phyloP scores from a whole-genome alignment of 1,140 invertebrate species.

The Globodera ellingtonae region DNA sequence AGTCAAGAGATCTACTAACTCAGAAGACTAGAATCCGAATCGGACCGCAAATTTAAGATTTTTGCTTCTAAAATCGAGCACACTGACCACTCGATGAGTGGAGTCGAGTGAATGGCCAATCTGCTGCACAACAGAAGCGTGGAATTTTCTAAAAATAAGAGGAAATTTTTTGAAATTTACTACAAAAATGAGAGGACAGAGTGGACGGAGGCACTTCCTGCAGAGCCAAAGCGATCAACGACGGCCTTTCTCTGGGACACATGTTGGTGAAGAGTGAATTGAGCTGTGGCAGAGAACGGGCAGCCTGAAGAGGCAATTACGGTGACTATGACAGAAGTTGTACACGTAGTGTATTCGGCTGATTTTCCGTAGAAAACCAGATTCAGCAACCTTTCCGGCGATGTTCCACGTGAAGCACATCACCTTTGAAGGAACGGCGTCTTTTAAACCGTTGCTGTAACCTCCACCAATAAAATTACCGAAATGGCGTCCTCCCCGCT shows the following conservation, averaged over 20 bases:
- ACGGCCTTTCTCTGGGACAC: conserved; percentile 37
- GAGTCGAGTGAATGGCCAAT: conserved; percentile 45
- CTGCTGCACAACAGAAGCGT: conserved; percentile 40
- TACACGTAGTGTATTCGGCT: not conserved
- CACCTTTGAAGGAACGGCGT: conserved; percentile 1
- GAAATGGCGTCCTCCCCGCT: conserved; percentile 32
- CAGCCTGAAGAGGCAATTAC: conserved; percentile 28
- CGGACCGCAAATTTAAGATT: too few relatives aligned
- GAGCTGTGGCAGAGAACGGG: conserved; percentile 23
- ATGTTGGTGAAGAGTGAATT: conserved; percentile 48
- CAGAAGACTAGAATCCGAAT: too few relatives aligned
- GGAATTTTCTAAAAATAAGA: conserved; percentile 34
- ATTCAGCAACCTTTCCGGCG: conserved; percentile 38
- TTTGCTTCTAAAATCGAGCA: too few relatives aligned
- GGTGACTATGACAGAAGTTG: not conserved
- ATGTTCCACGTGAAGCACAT: conserved; percentile 59
- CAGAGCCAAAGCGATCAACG: conserved; percentile 50
- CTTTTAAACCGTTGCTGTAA: not conserved
- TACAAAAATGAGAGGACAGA: conserved; percentile 32
- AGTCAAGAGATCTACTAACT: too few relatives aligned
- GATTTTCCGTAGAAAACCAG: not conserved
- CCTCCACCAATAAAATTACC: not conserved
- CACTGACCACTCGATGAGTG: conserved; percentile 43
- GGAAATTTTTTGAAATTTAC: conserved; percentile 7
- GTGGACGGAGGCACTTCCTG: conserved; percentile 54